A percentile compares a stretch with the other conserved stretches of the same genome.
phyloP scores from a whole-genome alignment of 2,888 invertebrate species.

The Stenodera caucasica region DNA sequence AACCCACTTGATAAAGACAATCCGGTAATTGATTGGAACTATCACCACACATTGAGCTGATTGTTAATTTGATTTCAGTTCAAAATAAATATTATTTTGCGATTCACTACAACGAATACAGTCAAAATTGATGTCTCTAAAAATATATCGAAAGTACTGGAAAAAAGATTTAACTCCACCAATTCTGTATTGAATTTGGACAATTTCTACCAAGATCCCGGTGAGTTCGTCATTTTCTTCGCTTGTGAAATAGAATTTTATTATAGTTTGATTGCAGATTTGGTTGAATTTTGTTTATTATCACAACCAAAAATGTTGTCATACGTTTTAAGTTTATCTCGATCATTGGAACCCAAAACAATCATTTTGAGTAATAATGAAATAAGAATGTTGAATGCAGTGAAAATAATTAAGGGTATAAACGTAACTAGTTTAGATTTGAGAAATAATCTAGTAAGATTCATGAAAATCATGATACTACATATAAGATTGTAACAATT shows the following conservation, averaged over 20 bases:
- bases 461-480: background rate
- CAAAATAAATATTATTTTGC: slow-evolving; percentile 53
- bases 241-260: background rate
- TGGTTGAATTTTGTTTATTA: slow-evolving; percentile 54
- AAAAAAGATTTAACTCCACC: slow-evolving; percentile 48
- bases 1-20: slow-evolving; percentile 37
- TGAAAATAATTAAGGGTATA: slow-evolving; percentile 44
- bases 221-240: slow-evolving; percentile 4
- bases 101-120: slow-evolving; percentile 54
- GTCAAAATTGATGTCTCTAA: slow-evolving; percentile 57
- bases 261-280: slow-evolving; percentile 36
- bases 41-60: background rate
- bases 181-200: slow-evolving; percentile 52
- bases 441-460: slow-evolving; percentile 44
- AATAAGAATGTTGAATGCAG: slow-evolving; percentile 45
- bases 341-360: slow-evolving; percentile 39
- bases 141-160: slow-evolving; percentile 51
- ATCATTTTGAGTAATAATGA: slow-evolving; percentile 48
- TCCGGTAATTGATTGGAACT: slow-evolving; percentile 14
- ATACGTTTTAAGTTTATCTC: slow-evolving; percentile 54
- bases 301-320: slow-evolving; percentile 57
- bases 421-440: slow-evolving; percentile 41
- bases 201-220: slow-evolving; percentile 55
- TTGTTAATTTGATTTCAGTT: slow-evolving; percentile 35
- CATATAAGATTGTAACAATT: background rate